phyloP scores from a whole-genome alignment of 2,113 vertebrate genomes.

The Sceloporus tristichus region DNA sequence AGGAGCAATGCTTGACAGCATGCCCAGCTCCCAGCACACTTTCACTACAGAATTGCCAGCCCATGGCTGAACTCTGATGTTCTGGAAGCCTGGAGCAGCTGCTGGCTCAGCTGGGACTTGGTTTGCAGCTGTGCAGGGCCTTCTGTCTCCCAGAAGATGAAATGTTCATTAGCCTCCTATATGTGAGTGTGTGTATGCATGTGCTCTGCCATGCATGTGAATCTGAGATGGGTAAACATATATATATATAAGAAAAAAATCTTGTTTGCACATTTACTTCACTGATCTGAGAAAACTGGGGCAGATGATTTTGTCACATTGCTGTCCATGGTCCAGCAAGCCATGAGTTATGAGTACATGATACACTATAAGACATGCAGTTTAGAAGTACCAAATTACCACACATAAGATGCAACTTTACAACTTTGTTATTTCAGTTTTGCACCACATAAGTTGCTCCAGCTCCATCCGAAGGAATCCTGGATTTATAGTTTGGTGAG shows the following conservation, averaged over 20 bases:
- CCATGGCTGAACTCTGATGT: slow-evolving; percentile 66
- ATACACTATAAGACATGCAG: neutral
- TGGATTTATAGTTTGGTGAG: no score
- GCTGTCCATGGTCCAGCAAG: neutral
- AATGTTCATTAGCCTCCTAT: slow-evolving; percentile 58
- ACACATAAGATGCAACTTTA: no score
- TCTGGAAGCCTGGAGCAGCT: slow-evolving; percentile 66
- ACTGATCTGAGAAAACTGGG: neutral
- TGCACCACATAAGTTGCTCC: no score
- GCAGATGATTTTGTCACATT: neutral
- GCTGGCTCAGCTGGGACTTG: slow-evolving; percentile 51
- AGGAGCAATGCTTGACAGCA: slow-evolving; percentile 56
- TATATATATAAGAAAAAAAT: neutral
- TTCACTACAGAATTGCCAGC: slow-evolving; percentile 53
- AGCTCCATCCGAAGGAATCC: no score
- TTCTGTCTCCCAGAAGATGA: slow-evolving; percentile 56
- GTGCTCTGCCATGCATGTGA: neutral
- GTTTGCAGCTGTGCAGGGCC: slow-evolving; percentile 63
- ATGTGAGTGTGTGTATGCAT: neutral
- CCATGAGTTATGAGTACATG: neutral
- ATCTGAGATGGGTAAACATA: neutral
- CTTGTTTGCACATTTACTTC: neutral
- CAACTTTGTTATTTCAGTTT: no score
- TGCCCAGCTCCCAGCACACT: slow-evolving; percentile 51
- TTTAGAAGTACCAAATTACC: neutral